These are phyloP conservation scores for Anableps anableps DNA, from an alignment of 2,797 vertebrate genomes.

Conservation along the genomic window DNA sequence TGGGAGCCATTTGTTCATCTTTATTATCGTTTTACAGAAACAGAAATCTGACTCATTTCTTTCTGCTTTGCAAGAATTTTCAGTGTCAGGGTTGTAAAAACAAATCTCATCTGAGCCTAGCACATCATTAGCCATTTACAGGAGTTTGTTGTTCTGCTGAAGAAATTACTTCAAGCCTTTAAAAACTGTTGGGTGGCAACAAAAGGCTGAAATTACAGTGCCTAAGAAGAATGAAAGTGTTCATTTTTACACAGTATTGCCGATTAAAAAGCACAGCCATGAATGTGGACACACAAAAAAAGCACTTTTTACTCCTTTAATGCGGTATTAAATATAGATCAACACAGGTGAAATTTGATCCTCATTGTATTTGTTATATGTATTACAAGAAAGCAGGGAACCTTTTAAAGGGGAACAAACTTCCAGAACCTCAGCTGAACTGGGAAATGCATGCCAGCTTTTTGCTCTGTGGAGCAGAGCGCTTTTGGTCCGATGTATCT, in stretches of 20 bases:
- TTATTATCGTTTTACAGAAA: not conserved
- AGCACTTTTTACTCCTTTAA: not conserved
- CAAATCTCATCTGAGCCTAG: not conserved
- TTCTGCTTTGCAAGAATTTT: slow-evolving; percentile 1
- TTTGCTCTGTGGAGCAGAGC: not conserved
- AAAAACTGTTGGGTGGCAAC: not conserved
- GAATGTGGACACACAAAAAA: not conserved
- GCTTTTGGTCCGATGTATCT: not conserved
- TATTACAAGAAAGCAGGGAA: not conserved
- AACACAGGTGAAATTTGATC: not conserved
- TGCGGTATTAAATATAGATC: not conserved
- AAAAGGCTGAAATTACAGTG: not conserved
- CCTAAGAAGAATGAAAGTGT: not conserved
- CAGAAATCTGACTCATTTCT: not conserved
- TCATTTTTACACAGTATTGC: not conserved
- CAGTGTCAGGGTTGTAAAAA: not conserved
- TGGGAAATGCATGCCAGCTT: not conserved
- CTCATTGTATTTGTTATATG: not conserved
- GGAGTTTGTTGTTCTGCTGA: not conserved
- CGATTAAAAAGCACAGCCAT: not conserved
- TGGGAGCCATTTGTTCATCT: not conserved
- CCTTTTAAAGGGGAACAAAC: not conserved
- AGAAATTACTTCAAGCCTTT: not conserved
- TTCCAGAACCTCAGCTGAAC: not conserved
- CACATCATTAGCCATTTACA: not conserved